phyloP scores from a whole-genome alignment of 2,888 invertebrate genomes.

The Poecilobothrus nobilitatus region DNA sequence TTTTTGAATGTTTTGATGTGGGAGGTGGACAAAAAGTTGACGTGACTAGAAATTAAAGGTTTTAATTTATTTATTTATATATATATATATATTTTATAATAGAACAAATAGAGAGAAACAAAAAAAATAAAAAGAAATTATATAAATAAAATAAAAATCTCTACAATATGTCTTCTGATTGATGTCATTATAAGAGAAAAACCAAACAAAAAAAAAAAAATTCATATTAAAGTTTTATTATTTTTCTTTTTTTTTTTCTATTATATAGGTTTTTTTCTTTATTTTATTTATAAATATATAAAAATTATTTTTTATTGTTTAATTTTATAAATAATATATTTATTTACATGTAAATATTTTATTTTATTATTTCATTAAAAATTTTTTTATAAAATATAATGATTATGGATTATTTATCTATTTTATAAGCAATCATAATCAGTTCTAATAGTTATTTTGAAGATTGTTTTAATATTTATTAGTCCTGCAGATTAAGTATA shows the following conservation, averaged over 20 bases:
- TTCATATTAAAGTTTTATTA: neutral
- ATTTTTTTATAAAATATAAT: too few relatives aligned
- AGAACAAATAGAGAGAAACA: neutral
- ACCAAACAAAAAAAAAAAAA: neutral
- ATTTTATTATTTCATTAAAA: too few relatives aligned
- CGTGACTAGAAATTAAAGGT: slow-evolving; percentile 6
- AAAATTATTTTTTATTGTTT: neutral
- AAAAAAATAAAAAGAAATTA: neutral
- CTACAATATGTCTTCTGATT: neutral
- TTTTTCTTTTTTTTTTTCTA: neutral
- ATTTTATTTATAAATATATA: neutral
- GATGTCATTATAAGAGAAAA: neutral
- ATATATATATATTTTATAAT: neutral
- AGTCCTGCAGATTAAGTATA: too few relatives aligned
- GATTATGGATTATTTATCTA: too few relatives aligned
- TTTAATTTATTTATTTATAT: neutral
- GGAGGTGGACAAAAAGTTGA: neutral
- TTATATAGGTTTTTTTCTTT: neutral
- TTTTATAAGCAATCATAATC: too few relatives aligned
- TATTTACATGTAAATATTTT: too few relatives aligned
- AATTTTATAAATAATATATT: neutral
- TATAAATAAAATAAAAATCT: neutral
- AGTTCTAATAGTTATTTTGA: too few relatives aligned
- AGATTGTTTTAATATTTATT: too few relatives aligned
- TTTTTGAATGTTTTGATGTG: neutral